phyloP scores from a whole-genome alignment of 2,888 invertebrate genomes.

The Ochropleura leucogaster region DNA sequence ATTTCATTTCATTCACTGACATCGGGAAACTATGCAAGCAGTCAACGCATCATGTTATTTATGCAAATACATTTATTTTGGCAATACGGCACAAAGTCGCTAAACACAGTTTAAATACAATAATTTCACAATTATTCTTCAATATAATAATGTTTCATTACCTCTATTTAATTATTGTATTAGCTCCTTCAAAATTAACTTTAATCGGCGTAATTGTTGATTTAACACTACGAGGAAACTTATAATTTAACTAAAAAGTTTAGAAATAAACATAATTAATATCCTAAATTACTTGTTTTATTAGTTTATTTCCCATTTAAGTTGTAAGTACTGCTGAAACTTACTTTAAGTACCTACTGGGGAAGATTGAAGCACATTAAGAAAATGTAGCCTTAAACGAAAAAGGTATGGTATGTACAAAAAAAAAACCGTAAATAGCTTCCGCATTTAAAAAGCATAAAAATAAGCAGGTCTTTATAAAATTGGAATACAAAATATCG shows the following conservation, averaged over 20 bases:
- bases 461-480: conserved; percentile 6
- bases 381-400: conserved; percentile 18
- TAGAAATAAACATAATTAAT: conserved; percentile 32
- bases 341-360: background rate
- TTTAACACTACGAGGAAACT: conserved; percentile 25
- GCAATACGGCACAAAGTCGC: background rate
- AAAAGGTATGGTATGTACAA: background rate
- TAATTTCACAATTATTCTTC: background rate
- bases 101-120: background rate
- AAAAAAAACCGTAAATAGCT: background rate
- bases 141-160: background rate
- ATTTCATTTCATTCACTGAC: background rate
- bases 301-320: conserved; percentile 35
- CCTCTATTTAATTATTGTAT: too few relatives aligned
- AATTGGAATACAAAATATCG: conserved; percentile 12
- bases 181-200: background rate
- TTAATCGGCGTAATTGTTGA: conserved; percentile 13
- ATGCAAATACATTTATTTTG: too few relatives aligned
- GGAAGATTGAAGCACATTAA: conserved; percentile 4
- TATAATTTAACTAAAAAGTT: conserved; percentile 23
- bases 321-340: conserved; percentile 21
- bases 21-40: background rate
- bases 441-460: conserved; percentile 8
- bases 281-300: conserved; percentile 21
- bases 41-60: too few relatives aligned